Base-by-base conservation (phyloP, 92 coral and sea anemone genomes). In the Heteractis magnifica region DNA sequence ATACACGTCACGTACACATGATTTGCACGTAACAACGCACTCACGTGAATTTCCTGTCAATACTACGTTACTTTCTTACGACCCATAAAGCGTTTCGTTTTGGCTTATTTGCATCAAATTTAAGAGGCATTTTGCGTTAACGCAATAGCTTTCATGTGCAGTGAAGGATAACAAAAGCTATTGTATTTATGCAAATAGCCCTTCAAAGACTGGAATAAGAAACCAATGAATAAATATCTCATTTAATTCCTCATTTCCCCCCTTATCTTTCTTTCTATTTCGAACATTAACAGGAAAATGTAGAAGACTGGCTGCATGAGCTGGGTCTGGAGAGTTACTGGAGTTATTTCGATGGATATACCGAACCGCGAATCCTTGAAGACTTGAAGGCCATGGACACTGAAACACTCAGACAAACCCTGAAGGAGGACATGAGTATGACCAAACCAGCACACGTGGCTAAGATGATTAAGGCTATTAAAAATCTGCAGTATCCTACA, bases 291-390 rank as follows among this genome's bases (percentile, higher is more conserved):
- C 20, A 96, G 99, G 98, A 92, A 26, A 96, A 86, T 21, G 92
- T 96, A 0, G 98, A 94, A 78, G 97, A 90, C 4, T 96, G 99
- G 99, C 75, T 96, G 11, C 85, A 81, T 13, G 97, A 96, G 3
- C 76, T 96, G 19, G 99, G 99, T 1, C 92, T 96, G n/a, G 96
- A 94, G 77, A 93, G 85, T 56, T 96, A 96, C 86, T 94, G 99
- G 99, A 76, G 60, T 13, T 85, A 87, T 77, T 96, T 96, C 77
- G 91, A 88, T 77, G 93, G 98, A 13, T 96, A 96, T 78, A 90
- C 89, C 10, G 95, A 92, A 59, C 92, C 99, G n/a, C 91, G 93
- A 48, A 90, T 88, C 84, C 85, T 96, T 81, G 99, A 96, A 82
- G 99, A 94, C 83, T 89, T 96, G 20, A 96, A 96, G 65, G 77